Percentiles rank a stretch among this genome's conserved stretches.
phyloP scores from a whole-genome alignment of 2,113 vertebrate species.

The Nycticebus coucang region DNA sequence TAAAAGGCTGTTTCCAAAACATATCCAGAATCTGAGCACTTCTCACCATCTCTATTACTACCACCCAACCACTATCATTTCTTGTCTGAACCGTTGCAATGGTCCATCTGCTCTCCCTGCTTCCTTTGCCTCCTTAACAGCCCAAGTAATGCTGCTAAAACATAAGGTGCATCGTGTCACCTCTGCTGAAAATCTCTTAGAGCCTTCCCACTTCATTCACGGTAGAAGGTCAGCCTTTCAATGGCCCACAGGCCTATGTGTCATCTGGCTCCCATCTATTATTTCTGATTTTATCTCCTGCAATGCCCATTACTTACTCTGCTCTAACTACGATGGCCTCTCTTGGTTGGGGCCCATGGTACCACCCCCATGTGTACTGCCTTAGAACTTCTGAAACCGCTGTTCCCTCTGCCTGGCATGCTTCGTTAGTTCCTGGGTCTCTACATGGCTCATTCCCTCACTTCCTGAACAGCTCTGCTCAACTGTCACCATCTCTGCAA shows the following conservation, averaged over 20 bases:
- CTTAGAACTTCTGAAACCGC: not conserved
- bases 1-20: not conserved
- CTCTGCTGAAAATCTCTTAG: not conserved
- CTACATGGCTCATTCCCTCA: not conserved
- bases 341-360: too few species aligned
- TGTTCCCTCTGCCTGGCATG: not conserved
- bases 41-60: not conserved
- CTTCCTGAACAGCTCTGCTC: not conserved
- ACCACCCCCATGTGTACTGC: too few species aligned
- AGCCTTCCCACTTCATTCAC: not conserved
- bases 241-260: not conserved
- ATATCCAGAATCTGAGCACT: not conserved
- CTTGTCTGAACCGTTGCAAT: not conserved
- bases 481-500: not conserved
- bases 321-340: not conserved
- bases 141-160: not conserved
- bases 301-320: rapidly evolving
- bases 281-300: not conserved
- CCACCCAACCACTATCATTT: not conserved
- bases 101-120: not conserved
- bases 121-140: not conserved
- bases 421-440: not conserved
- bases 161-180: not conserved
- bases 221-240: not conserved
- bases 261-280: not conserved